Conservation (phyloP, 2,113 vertebrate species). For the Ictalurus punctatus region DNA sequence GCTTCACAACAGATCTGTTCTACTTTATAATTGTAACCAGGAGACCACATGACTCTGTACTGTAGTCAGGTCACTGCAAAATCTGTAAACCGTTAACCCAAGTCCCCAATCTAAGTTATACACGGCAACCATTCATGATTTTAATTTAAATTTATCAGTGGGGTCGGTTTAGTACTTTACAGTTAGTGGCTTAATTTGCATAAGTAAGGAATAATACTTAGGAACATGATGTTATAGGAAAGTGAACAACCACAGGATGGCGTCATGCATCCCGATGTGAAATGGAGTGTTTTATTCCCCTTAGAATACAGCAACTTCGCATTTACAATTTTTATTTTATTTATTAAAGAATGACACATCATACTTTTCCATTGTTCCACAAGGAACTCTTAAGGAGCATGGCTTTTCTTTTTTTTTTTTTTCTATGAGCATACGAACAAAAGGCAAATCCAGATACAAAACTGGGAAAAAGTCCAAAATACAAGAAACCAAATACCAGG, state of each 20-base stretch:
- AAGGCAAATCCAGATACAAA: background rate
- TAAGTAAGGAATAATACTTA: background rate
- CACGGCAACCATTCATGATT: background rate
- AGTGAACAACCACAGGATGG: background rate
- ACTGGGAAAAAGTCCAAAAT: conserved; percentile 2
- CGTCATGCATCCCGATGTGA: background rate
- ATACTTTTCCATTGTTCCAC: background rate
- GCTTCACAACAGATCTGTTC: conserved; percentile 4
- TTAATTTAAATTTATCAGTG: background rate
- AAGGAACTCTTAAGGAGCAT: background rate
- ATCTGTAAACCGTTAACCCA: background rate
- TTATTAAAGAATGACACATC: background rate
- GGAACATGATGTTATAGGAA: background rate
- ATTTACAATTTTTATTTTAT: background rate
- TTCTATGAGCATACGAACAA: background rate
- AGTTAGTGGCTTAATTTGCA: background rate
- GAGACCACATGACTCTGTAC: background rate
- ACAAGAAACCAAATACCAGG: conserved; percentile 8
- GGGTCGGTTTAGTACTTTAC: background rate
- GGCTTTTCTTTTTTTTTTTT: background rate
- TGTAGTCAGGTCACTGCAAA: conserved; percentile 2
- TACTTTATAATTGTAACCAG: conserved; percentile 1
- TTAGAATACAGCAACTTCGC: background rate
- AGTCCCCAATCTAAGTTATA: background rate
- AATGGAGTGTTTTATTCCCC: background rate